These are phyloP conservation scores for Pedicia rivosa DNA, from an alignment of 2,888 invertebrate species.

Conservation along the genomic window DNA sequence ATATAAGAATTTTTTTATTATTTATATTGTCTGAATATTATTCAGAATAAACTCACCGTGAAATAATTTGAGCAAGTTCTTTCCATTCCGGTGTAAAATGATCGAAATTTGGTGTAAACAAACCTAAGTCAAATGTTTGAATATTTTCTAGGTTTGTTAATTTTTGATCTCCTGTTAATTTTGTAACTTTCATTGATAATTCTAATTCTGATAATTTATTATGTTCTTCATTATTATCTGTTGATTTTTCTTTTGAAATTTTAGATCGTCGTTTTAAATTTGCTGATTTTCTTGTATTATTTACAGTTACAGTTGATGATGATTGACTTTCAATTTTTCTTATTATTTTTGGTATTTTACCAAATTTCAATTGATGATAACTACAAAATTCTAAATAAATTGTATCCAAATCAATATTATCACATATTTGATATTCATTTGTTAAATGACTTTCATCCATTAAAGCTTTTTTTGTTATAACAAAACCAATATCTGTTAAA, in stretches of 20 bases:
- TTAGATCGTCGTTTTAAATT: no score
- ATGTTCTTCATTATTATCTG: no score
- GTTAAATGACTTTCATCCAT: constrained; percentile 52
- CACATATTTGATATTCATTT: constrained; percentile 61
- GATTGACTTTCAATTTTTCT: constrained; percentile 31
- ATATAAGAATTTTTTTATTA: no score
- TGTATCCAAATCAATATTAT: constrained; percentile 79
- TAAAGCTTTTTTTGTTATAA: constrained; percentile 46
- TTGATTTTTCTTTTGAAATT: no score
- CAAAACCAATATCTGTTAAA: constrained; percentile 47
- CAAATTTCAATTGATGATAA: constrained; percentile 71
- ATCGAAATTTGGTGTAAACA: no score
- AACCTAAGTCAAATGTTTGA: no score
- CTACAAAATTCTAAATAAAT: constrained; percentile 80
- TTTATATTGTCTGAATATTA: constrained; percentile 34
- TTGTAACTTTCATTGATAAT: no score
- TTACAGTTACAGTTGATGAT: no score
- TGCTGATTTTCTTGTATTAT: no score
- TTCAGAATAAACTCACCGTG: constrained; percentile 16
- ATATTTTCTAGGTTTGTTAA: no score
- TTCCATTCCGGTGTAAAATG: constrained; percentile 37
- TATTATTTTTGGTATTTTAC: constrained; percentile 70
- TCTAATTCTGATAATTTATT: no score
- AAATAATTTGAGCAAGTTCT: constrained; percentile 46
- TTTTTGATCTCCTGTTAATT: no score